These are phyloP conservation scores for Macaria notata DNA, from an alignment of 2,888 invertebrate species.

Conservation along the genomic window DNA sequence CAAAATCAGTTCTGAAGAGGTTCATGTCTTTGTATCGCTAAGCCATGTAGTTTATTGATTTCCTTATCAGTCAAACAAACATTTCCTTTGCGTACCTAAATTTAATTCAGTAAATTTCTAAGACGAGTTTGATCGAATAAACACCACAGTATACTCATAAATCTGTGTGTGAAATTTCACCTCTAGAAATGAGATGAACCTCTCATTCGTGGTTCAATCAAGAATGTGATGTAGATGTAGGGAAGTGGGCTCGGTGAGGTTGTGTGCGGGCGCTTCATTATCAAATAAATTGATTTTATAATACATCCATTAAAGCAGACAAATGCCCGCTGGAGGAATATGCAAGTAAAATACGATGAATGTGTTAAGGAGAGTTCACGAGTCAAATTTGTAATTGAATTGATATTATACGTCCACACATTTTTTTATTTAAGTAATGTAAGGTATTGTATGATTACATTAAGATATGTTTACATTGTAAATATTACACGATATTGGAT, in stretches of 20 bases:
- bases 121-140: too few relatives aligned
- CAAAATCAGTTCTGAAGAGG: too few relatives aligned
- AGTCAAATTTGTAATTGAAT: not conserved
- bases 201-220: slow-evolving; percentile 25
- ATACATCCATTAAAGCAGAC: slow-evolving; percentile 37
- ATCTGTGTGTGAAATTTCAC: slow-evolving; percentile 7
- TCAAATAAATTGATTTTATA: slow-evolving; percentile 49
- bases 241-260: slow-evolving; percentile 34
- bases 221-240: slow-evolving; percentile 38
- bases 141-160: not conserved
- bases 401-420: too few relatives aligned
- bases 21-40: too few relatives aligned
- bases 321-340: slow-evolving; percentile 26
- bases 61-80: too few relatives aligned
- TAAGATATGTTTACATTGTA: too few relatives aligned
- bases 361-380: slow-evolving; percentile 8
- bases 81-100: too few relatives aligned
- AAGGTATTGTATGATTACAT: too few relatives aligned
- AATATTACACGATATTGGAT: too few relatives aligned
- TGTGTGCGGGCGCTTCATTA: slow-evolving; percentile 49
- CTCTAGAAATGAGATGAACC: slow-evolving; percentile 14
- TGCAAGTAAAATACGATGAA: slow-evolving; percentile 17
- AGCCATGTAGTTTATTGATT: too few relatives aligned
- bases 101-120: too few relatives aligned
- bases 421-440: too few relatives aligned